Conservation (phyloP, 2,113 vertebrate genomes). For the Pteropus alecto region DNA sequence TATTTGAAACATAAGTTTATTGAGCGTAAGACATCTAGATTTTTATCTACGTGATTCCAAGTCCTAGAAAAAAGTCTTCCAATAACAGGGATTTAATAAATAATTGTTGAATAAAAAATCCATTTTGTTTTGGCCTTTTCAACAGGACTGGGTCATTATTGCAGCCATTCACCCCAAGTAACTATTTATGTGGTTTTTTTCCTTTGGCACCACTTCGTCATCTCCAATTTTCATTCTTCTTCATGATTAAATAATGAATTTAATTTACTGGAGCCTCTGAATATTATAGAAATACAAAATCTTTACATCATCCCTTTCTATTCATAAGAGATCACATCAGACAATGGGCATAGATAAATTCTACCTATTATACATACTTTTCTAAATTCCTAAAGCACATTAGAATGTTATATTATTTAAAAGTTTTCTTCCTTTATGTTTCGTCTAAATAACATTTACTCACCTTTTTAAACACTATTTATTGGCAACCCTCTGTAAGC, state of each 20-base stretch:
- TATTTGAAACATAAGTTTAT: not conserved
- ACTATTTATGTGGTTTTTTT: not conserved
- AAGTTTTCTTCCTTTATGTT: no score
- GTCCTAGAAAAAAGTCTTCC: not conserved
- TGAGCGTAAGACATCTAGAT: not conserved
- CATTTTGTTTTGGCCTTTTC: not conserved
- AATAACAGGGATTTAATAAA: not conserved
- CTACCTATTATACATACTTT: no score
- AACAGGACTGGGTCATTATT: not conserved
- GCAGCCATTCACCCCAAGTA: not conserved
- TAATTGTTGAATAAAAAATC: not conserved
- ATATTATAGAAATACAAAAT: not conserved
- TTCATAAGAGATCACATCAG: no score
- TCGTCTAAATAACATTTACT: no score
- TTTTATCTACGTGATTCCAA: not conserved
- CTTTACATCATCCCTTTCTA: not conserved
- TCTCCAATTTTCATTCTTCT: not conserved
- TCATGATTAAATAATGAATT: not conserved
- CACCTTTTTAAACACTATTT: no score
- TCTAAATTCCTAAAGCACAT: no score
- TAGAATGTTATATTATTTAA: no score
- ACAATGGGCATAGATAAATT: no score
- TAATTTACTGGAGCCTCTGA: not conserved
- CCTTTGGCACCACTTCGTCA: not conserved
- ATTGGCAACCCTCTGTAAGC: no score